phyloP scores from a whole-genome alignment of 2,113 vertebrate species.

The Alligator sinensis region DNA sequence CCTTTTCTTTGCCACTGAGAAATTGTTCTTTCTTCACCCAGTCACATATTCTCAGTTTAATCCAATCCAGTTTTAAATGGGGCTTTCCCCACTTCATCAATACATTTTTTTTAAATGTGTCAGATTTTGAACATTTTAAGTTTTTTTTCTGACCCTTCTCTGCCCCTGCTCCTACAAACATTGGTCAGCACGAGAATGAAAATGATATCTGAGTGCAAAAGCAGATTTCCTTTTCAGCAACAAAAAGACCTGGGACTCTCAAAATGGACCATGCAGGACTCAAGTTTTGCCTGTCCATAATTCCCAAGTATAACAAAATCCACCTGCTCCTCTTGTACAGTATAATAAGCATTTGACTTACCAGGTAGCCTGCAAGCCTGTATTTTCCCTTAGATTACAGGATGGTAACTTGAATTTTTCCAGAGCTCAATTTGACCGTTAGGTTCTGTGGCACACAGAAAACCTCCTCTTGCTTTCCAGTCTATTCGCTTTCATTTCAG shows the following conservation, averaged over 20 bases:
- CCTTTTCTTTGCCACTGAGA: neutral
- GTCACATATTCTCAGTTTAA: accelerated
- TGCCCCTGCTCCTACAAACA: neutral
- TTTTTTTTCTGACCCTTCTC: neutral
- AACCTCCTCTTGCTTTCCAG: neutral
- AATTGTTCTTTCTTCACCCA: neutral
- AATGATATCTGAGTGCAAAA: neutral
- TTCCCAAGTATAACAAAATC: neutral
- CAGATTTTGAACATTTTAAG: neutral
- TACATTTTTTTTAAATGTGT: neutral
- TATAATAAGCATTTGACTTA: no score
- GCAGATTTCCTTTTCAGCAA: neutral
- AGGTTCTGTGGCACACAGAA: neutral
- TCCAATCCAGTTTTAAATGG: neutral
- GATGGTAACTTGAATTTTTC: neutral
- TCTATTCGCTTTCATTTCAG: neutral
- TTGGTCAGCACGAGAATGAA: neutral
- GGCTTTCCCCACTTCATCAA: neutral
- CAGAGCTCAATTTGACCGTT: neutral
- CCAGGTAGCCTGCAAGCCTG: neutral
- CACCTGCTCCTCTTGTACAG: neutral
- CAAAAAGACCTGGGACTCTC: neutral
- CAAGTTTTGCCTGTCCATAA: neutral
- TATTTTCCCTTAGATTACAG: neutral
- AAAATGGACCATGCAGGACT: neutral